Conservation (phyloP, 2,888 invertebrate genomes). For the Philhelius pedissequus region DNA sequence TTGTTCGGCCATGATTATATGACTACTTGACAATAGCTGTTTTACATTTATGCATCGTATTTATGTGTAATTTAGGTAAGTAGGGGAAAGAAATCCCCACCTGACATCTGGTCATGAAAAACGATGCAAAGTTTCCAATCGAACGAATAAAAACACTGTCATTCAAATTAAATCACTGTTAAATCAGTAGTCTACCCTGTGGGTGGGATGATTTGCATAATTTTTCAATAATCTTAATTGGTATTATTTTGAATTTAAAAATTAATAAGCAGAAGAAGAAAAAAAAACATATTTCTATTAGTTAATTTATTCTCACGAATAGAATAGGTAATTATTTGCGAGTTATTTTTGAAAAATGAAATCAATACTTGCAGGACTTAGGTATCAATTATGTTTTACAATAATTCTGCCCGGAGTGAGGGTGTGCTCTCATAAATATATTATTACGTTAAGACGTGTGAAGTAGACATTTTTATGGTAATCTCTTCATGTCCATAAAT, state of each 20-base stretch:
- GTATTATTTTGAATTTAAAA: conserved; percentile 28
- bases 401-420: conserved; percentile 35
- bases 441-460: conserved; percentile 28
- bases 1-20: conserved; percentile 26
- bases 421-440: conserved; percentile 26
- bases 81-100: not conserved
- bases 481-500: conserved; percentile 29
- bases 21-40: conserved; percentile 10
- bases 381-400: conserved; percentile 40
- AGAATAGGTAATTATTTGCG: conserved; percentile 1
- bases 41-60: not conserved
- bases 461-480: conserved; percentile 56
- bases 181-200: conserved; percentile 38
- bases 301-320: conserved; percentile 26
- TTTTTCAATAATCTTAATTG: conserved; percentile 44
- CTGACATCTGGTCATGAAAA: conserved; percentile 36
- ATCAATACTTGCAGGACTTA: conserved; percentile 45
- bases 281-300: not conserved
- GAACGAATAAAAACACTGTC: too few relatives aligned
- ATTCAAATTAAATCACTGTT: not conserved
- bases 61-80: not conserved
- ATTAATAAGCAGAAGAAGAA: not conserved
- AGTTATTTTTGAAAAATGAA: conserved; percentile 49
- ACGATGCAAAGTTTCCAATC: not conserved
- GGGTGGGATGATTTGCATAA: conserved; percentile 55